Evolutionary conservation across 2,797 vertebrate genomes (phyloP).

Genomic region (Sebastes hubbsi): DNA sequence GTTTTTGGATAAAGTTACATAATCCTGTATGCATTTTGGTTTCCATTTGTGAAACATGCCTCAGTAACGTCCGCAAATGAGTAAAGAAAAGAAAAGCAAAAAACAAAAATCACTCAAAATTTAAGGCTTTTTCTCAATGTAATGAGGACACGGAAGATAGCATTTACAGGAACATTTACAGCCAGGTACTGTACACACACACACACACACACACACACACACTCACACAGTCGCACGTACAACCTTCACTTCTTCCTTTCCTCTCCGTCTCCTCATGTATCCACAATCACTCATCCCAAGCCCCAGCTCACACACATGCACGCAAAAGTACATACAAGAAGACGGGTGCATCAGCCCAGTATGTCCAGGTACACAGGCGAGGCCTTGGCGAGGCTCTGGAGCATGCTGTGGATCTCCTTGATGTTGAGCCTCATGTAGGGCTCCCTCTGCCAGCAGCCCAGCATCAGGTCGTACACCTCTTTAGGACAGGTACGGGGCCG

Average conservation of each 20-base stretch:
- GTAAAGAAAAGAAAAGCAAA: constrained; percentile 49
- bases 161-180: constrained; percentile 80
- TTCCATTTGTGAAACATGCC: constrained; percentile 56
- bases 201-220: constrained; percentile 31
- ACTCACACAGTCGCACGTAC: not conserved
- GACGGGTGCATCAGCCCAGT: constrained; percentile 87
- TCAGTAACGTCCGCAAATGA: constrained; percentile 38
- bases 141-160: constrained; percentile 88
- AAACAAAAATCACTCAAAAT: constrained; percentile 72
- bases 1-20: constrained; percentile 29
- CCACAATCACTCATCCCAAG: constrained; percentile 5
- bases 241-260: not conserved
- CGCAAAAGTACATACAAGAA: constrained; percentile 46
- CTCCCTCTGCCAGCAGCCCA: constrained; percentile 98
- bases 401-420: constrained; percentile 96
- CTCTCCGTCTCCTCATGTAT: constrained; percentile 3
- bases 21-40: constrained; percentile 56
- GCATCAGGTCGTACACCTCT: constrained; percentile 98
- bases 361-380: constrained; percentile 99
- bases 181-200: constrained; percentile 67
- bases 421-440: constrained; percentile 99
- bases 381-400: constrained; percentile 97
- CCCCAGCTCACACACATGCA: constrained; percentile 26
- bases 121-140: constrained; percentile 95
- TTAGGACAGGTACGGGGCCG: constrained; percentile 96